Evolutionary conservation across 2,888 invertebrate genomes (phyloP).

Genomic region (Oscheius sp.): DNA sequence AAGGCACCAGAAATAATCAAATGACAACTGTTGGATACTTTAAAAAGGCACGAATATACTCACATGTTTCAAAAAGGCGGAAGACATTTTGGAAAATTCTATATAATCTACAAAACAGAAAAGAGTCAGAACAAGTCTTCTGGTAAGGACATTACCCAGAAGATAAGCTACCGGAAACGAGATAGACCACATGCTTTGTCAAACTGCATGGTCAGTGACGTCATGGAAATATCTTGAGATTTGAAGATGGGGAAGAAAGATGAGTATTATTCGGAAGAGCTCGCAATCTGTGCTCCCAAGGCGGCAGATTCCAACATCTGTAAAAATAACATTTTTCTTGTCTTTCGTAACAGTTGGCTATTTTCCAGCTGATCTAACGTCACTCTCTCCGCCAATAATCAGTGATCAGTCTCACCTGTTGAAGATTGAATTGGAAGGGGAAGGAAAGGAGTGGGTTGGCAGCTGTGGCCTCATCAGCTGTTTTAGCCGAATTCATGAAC

Average conservation of each 20-base stretch:
- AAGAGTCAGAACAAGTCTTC: no score
- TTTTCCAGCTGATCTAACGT: background rate
- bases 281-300: conserved; percentile 38
- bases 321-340: conserved; percentile 3
- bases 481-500: conserved; percentile 43
- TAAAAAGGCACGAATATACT: conserved; percentile 17
- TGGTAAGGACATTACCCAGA: background rate
- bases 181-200: conserved; percentile 18
- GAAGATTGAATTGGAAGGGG: conserved; percentile 52
- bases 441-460: conserved; percentile 49
- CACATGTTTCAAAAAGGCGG: background rate
- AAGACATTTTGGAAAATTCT: background rate
- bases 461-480: conserved; percentile 48
- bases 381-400: background rate
- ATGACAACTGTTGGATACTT: background rate
- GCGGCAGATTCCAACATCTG: conserved; percentile 58
- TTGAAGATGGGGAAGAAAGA: background rate
- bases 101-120: background rate
- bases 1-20: no score
- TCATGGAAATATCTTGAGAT: conserved; percentile 6
- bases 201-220: conserved; percentile 8
- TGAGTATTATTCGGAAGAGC: conserved; percentile 24
- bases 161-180: conserved; percentile 25
- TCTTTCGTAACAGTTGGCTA: background rate
- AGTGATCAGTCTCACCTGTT: conserved; percentile 44